Evolutionary conservation across 2,797 vertebrate genomes (phyloP).

Genomic region (Enteromius treurensis): DNA sequence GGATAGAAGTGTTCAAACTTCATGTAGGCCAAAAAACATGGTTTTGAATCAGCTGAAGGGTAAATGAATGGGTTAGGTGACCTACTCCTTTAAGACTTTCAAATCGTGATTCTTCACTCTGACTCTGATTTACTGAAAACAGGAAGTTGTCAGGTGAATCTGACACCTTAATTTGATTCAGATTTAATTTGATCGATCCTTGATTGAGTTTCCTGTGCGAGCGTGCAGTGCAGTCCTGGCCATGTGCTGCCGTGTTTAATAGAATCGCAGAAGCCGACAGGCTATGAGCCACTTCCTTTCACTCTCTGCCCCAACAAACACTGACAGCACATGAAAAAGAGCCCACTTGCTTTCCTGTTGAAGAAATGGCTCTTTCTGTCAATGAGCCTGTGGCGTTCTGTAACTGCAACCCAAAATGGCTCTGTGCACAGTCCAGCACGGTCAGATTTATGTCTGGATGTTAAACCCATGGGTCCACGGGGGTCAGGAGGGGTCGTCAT

Average conservation of each 20-base stretch:
- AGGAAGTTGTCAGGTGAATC: conserved; percentile 26
- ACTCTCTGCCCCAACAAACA: conserved; percentile 20
- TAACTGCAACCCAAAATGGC: conserved; percentile 19
- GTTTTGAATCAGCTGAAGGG: background rate
- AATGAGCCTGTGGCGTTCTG: conserved; percentile 35
- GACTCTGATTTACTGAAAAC: conserved; percentile 38
- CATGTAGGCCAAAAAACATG: background rate
- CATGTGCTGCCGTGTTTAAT: conserved; percentile 37
- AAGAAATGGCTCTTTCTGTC: conserved; percentile 44
- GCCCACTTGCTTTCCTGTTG: conserved; percentile 54
- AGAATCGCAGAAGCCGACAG: conserved; percentile 22
- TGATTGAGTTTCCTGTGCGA: conserved; percentile 25
- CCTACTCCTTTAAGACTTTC: background rate
- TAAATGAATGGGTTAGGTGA: background rate
- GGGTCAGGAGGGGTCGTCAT: conserved; percentile 39
- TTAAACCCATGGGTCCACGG: conserved; percentile 48
- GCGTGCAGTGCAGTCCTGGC: conserved; percentile 15
- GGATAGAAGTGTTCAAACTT: background rate
- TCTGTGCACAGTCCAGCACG: background rate
- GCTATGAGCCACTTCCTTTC: conserved; percentile 33
- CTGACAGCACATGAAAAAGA: conserved; percentile 55
- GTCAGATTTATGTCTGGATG: conserved; percentile 53
- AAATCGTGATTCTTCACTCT: background rate
- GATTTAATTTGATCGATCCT: conserved; percentile 43
- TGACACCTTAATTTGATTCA: conserved; percentile 24